Percentiles rank a stretch among this genome's conserved stretches.
These are phyloP conservation scores for Rhadinocentrus ornatus DNA, from an alignment of 2,797 vertebrate species.

Conservation along the genomic window DNA sequence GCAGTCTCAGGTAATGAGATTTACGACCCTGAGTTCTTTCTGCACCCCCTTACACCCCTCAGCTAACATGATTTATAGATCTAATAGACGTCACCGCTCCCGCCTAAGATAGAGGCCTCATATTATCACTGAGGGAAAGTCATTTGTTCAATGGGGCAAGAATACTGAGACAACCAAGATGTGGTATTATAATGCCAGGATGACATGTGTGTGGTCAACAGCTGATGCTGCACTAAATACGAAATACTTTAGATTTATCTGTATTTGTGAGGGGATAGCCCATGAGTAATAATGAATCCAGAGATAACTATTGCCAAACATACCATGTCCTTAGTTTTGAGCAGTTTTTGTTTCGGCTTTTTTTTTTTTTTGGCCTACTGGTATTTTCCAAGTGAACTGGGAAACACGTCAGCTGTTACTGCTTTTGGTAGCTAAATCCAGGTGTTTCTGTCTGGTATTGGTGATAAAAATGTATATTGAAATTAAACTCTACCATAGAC, in stretches of 20 bases:
- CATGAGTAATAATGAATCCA: not conserved
- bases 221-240: not conserved
- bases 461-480: not conserved
- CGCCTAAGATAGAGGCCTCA: conserved; percentile 71
- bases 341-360: not conserved
- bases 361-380: not conserved
- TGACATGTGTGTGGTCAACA: not conserved
- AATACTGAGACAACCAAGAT: conserved; percentile 49
- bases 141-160: conserved; percentile 62
- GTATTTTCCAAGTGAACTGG: not conserved
- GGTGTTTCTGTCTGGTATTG: not conserved
- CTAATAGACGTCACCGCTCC: conserved; percentile 76
- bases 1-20: conserved; percentile 82
- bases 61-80: conserved; percentile 81
- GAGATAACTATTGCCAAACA: not conserved
- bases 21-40: conserved; percentile 79
- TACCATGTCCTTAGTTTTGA: not conserved
- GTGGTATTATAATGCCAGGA: conserved; percentile 12
- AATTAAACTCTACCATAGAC: not conserved
- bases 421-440: not conserved
- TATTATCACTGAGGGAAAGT: conserved; percentile 71
- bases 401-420: not conserved
- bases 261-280: not conserved
- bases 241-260: not conserved
- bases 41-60: conserved; percentile 38